Evolutionary conservation across 2,888 invertebrate species (phyloP), one percentile per base, ranked within the genome.

Genomic region (Amphimallon solstitiale): DNA sequence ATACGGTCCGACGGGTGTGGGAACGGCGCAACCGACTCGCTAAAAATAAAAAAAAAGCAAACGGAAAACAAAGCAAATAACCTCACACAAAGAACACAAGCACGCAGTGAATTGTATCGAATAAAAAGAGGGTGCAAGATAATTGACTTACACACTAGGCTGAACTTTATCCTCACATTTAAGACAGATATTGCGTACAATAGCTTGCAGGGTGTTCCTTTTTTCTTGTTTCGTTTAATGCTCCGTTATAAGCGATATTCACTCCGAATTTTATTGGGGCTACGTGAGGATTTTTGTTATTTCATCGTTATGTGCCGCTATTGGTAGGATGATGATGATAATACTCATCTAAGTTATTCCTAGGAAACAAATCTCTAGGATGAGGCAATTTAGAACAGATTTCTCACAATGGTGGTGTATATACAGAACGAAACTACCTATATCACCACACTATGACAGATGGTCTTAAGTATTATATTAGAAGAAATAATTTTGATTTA

Each of bases 91-190:
- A 45, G 43, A 43, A 59, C 43, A 43, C 56, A 14, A 51, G 51
- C 34, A 51, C 1, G 37, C 43, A 15, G 56, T 59, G 43, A 29
- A 29, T 59, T 29, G 56, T 59, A 59, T 59, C 56, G 56, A 59
- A 59, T 59, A 59, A 59, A 56, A 59, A 40, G 29, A 59, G 43
- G 29, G 43, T 43, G 34, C 43, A 23, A 59, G 43, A 59, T 59
- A 59, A 59, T 59, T 59, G 56, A 59, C 56, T 59, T 59, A 59
- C 43, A 59, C 56, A 59, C 56, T 59, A 59, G 56, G 40, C 45
- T 59, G 56, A 59, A 59, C 56, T 59, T 59, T 59, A 59, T 59
- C 56, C 56, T 34, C 56, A 38, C 34, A 59, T 59, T 59, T 59
- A 59, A 59, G 56, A 45, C 45, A 59, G 56, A 59, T 59, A 59